Percentiles rank a stretch among this genome's conserved stretches.
phyloP scores from a whole-genome alignment of 2,888 invertebrate genomes.

The Microdon myrmicae region DNA sequence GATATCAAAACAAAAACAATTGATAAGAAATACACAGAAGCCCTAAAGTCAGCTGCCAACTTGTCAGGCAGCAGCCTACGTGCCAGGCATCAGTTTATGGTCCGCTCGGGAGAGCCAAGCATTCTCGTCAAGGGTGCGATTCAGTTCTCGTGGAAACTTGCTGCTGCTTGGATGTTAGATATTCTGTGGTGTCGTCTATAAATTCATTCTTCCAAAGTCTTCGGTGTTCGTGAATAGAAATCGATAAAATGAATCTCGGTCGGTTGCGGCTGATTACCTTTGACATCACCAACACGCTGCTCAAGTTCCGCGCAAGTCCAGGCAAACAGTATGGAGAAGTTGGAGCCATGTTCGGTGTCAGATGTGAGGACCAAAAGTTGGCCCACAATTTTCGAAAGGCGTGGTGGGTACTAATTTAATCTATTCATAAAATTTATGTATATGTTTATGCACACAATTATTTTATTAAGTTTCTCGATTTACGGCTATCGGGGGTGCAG shows the following conservation, averaged over 20 bases:
- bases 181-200: constrained; percentile 7
- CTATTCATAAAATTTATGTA: too few species aligned
- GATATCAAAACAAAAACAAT: too few species aligned
- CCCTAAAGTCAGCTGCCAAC: too few species aligned
- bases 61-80: too few species aligned
- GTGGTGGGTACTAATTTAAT: too few species aligned
- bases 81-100: constrained; percentile 21
- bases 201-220: not conserved
- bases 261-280: constrained; percentile 77
- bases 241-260: constrained; percentile 58
- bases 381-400: constrained; percentile 73
- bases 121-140: constrained; percentile 20
- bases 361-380: constrained; percentile 71
- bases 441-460: too few species aligned
- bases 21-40: too few species aligned
- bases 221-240: not conserved
- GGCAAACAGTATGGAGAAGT: constrained; percentile 79
- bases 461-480: too few species aligned
- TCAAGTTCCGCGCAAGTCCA: constrained; percentile 77
- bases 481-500: too few species aligned
- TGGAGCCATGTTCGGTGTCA: constrained; percentile 76
- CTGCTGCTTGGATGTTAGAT: constrained; percentile 29
- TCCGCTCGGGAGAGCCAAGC: constrained; percentile 21
- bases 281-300: constrained; percentile 87
- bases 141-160: constrained; percentile 38